Conservation (phyloP, 2,888 invertebrate genomes). For the Globia sparganii region DNA sequence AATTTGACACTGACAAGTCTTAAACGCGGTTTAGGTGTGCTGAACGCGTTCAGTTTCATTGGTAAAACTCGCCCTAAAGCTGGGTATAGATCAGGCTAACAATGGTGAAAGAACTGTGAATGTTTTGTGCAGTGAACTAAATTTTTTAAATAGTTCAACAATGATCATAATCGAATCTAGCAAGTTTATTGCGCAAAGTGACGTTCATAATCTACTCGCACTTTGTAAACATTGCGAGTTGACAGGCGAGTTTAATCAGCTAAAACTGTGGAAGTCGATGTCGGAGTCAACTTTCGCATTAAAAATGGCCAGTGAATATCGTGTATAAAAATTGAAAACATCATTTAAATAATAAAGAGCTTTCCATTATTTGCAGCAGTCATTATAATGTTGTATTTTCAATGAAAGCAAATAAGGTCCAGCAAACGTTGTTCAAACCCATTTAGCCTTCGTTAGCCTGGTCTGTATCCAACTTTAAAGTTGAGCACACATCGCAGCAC, state of each 20-base stretch:
- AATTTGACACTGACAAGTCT: not conserved
- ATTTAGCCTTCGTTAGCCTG: slow-evolving; percentile 28
- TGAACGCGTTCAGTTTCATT: not conserved
- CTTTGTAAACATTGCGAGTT: not conserved
- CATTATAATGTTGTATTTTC: not conserved
- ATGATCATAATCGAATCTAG: too few relatives aligned
- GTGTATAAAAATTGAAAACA: too few relatives aligned
- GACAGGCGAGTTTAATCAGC: not conserved
- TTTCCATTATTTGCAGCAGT: too few relatives aligned
- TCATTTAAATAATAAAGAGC: not conserved
- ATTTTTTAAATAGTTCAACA: not conserved
- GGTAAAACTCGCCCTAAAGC: not conserved
- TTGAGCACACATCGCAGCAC: slow-evolving; percentile 19
- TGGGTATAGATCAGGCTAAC: not conserved
- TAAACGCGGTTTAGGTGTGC: not conserved
- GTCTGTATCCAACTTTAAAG: slow-evolving; percentile 19
- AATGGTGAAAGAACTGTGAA: not conserved
- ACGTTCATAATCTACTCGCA: too few relatives aligned
- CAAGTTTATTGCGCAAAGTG: not conserved
- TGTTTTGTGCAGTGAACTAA: not conserved
- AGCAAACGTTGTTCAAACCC: not conserved
- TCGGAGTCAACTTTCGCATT: too few relatives aligned
- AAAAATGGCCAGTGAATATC: not conserved
- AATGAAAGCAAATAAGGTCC: not conserved
- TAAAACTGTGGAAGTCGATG: too few relatives aligned